Base-by-base conservation (phyloP, 2,888 invertebrate species). In the Slavum lentiscoides region DNA sequence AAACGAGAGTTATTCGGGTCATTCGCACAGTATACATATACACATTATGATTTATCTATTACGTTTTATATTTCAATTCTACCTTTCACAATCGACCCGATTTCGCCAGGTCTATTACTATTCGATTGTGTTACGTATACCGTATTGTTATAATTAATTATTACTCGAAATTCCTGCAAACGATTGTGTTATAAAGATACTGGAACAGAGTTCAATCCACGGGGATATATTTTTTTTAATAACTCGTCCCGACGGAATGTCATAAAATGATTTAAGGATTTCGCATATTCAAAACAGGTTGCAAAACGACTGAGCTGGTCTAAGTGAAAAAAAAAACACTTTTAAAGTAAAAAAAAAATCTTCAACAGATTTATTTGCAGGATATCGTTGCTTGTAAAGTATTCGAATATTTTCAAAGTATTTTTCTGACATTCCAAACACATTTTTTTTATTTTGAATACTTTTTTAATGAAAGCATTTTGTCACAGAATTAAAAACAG, bases 1-100 rank as follows among this genome's bases (percentile, higher is more conserved):
- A 39, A 77, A 53, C 37, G 39, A 53, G 23, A 64, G 64, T 80
- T 80, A 80, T 80, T 72, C 43, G 62, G 72, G 70, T 72, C 80
- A 80, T 72, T 66, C 80, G 64, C 58, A 72, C 64, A 19, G 30
- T n/a, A n/a, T n/a, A n/a, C n/a, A n/a, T n/a, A n/a, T n/a, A n/a
- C n/a, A n/a, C n/a, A n/a, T 17, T 21, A 58, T 58, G 72, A 72
- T 80, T 80, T 80, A 72, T 72, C 62, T 69, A 69, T 70, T 39
- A 77, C 61, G 69, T 37, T 49, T 49, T 5, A 49, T 61, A 68
- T 19, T 77, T 62, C 62, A 77, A 61, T 77, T 70, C 77, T 21
- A 64, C 80, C 80, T 80, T 80, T 80, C 80, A 80, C 80, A 64
- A 80, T 55, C 80, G 80, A 80, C 80, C 80, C 70, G 64, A 64